A percentile compares a stretch with the other conserved stretches of the same genome.
Evolutionary conservation across 1,140 invertebrate species (phyloP).

Genomic region (Drusus annulatus): DNA sequence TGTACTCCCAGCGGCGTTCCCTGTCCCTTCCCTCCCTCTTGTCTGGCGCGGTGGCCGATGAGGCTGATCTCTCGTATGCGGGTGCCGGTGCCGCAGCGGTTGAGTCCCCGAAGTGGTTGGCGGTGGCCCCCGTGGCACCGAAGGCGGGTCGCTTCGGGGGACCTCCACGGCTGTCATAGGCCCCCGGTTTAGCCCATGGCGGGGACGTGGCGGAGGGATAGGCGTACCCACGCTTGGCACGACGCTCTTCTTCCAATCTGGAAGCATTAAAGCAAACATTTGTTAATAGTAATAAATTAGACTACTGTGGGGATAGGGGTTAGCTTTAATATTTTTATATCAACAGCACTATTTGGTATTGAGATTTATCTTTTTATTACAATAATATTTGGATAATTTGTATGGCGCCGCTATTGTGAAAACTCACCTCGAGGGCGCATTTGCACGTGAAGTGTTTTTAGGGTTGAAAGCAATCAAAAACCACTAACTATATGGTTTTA

Average conservation of each 20-base stretch:
- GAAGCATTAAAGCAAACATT: background rate
- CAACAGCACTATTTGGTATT: no score
- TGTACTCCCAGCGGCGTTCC: constrained; percentile 12
- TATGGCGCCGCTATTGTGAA: no score
- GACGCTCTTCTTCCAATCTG: constrained; percentile 67
- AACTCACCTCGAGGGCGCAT: no score
- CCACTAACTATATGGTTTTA: no score
- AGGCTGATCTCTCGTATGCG: constrained; percentile 63
- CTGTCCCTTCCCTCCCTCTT: constrained; percentile 11
- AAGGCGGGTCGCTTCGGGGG: background rate
- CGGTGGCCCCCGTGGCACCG: background rate
- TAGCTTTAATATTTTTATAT: no score
- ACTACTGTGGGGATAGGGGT: no score
- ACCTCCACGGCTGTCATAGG: background rate
- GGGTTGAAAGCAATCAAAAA: no score
- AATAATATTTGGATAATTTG: no score
- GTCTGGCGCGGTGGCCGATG: constrained; percentile 21
- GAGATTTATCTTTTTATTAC: no score
- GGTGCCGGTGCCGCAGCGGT: constrained; percentile 61
- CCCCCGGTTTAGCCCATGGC: constrained; percentile 61
- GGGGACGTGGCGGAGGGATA: constrained; percentile 65
- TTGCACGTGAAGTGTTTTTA: no score
- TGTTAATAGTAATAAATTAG: no score
- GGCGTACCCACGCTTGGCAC: constrained; percentile 42
- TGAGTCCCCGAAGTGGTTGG: constrained; percentile 1